These are phyloP conservation scores for Scomber colias DNA, from an alignment of 2,113 vertebrate species.

Conservation along the genomic window DNA sequence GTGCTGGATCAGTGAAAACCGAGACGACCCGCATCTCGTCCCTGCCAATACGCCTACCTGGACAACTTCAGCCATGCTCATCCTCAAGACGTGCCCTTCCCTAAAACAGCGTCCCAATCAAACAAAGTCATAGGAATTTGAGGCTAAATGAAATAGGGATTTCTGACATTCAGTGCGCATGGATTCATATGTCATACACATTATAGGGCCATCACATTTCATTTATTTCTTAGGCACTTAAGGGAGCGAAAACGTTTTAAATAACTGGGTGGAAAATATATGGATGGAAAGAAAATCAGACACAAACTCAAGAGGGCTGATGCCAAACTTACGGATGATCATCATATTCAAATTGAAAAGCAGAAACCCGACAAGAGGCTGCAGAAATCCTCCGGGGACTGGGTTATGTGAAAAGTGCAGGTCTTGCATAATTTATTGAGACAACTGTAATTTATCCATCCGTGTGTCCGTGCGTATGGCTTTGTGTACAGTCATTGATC, in stretches of 20 bases:
- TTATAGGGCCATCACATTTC: background rate
- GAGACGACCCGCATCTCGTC: slow-evolving; percentile 55
- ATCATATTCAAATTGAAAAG: slow-evolving; percentile 24
- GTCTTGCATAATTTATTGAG: slow-evolving; percentile 78
- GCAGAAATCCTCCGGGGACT: slow-evolving; percentile 44
- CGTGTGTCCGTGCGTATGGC: slow-evolving; percentile 58
- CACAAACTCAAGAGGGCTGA: background rate
- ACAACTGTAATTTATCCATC: slow-evolving; percentile 74
- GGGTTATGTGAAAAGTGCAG: slow-evolving; percentile 71
- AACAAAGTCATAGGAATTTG: background rate
- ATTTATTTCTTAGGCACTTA: background rate
- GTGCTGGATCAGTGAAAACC: slow-evolving; percentile 80
- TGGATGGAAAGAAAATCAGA: rapidly evolving
- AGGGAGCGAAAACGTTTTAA: background rate
- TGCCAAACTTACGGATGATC: slow-evolving; percentile 14
- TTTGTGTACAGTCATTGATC: slow-evolving; percentile 74
- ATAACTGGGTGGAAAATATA: background rate
- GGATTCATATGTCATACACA: background rate
- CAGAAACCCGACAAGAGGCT: slow-evolving; percentile 30
- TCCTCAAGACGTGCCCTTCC: background rate
- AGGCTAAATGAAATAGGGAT: background rate
- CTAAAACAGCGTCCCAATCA: slow-evolving; percentile 1
- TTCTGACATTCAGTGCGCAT: background rate
- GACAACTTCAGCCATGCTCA: slow-evolving; percentile 2
- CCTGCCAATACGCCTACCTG: background rate